Evolutionary conservation across 1,140 invertebrate species (phyloP), one percentile per base, ranked within the genome.

Genomic region (Papilio xuthus): DNA sequence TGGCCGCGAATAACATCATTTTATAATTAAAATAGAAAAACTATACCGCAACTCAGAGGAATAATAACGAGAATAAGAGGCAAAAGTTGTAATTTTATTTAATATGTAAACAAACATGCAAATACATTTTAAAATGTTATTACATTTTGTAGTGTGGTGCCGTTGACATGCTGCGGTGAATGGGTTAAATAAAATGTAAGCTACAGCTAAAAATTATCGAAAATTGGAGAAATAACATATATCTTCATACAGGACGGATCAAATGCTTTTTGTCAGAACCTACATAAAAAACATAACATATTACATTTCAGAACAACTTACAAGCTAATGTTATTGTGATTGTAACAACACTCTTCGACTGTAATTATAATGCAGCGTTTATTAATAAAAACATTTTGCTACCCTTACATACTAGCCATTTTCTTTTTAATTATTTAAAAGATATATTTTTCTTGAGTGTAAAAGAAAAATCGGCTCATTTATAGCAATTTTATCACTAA

Each of bases 101-200:
- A 90, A 88, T 81, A 81, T 88, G 85, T 91, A 90, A 90, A 90
- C 86, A 90, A 89, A 88, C 88, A 92, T 92, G 92, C 90, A 91
- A 89, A 82, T 92, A 91, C 90, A 92, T 91, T 91, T 90, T 89
- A 81, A 77, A 86, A 91, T 91, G 87, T 86, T 89, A 85, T 88
- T 88, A 92, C 88, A 88, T 84, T 85, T 85, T 84, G 82, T 89
- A 84, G 84, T 84, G 84, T 80, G 82, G 90, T 92, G 90, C 89
- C 78, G 76, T 81, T 89, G 85, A 88, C 88, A 92, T 90, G 88
- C 90, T 85, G 90, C 89, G 85, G 90, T 93, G 91, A 87, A 88
- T 87, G 83, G 80, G 86, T 90, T 91, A 90, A 88, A 89, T 81
- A 86, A 88, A 84, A 86, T 78, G 82, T 79, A 84, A 76, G 81